These are phyloP conservation scores for Cyprinus carpio DNA, from an alignment of 2,113 vertebrate species.

Conservation along the genomic window DNA sequence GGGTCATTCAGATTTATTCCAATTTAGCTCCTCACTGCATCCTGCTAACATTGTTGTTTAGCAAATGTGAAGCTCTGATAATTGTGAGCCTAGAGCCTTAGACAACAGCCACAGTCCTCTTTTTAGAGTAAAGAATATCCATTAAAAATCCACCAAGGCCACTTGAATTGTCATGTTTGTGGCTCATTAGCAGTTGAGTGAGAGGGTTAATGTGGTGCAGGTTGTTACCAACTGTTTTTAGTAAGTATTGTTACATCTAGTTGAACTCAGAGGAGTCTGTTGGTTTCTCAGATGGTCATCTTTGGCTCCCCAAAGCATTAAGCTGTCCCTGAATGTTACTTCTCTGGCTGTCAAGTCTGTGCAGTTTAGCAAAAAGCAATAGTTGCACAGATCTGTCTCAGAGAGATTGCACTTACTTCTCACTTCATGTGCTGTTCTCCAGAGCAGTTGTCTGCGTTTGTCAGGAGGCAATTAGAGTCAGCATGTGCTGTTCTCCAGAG, in stretches of 20 bases:
- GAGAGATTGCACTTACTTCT: slow-evolving; percentile 59
- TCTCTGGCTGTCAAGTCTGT: slow-evolving; percentile 39
- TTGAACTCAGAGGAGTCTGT: slow-evolving; percentile 7
- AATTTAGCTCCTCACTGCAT: slow-evolving; percentile 54
- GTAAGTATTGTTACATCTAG: not conserved
- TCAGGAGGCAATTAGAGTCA: slow-evolving; percentile 67
- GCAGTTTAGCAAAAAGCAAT: slow-evolving; percentile 42
- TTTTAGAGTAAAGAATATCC: slow-evolving; percentile 10
- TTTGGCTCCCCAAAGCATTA: not conserved
- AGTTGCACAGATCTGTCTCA: slow-evolving; percentile 46
- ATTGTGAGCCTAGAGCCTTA: slow-evolving; percentile 7
- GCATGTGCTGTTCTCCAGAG: no score
- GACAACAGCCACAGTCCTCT: not conserved
- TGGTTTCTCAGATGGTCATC: slow-evolving; percentile 22
- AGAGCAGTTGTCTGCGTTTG: slow-evolving; percentile 38
- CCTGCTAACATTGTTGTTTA: slow-evolving; percentile 31
- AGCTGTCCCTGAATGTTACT: slow-evolving; percentile 19
- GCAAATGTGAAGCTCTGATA: slow-evolving; percentile 22
- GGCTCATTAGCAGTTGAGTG: slow-evolving; percentile 13
- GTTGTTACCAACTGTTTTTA: not conserved
- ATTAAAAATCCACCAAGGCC: slow-evolving; percentile 1
- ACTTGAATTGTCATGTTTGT: slow-evolving; percentile 22
- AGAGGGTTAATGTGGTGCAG: slow-evolving; percentile 1
- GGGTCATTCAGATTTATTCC: slow-evolving; percentile 29
- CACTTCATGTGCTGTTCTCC: slow-evolving; percentile 56